Conservation (phyloP, 2,113 vertebrate genomes). For the Anser brachyrhynchus region DNA sequence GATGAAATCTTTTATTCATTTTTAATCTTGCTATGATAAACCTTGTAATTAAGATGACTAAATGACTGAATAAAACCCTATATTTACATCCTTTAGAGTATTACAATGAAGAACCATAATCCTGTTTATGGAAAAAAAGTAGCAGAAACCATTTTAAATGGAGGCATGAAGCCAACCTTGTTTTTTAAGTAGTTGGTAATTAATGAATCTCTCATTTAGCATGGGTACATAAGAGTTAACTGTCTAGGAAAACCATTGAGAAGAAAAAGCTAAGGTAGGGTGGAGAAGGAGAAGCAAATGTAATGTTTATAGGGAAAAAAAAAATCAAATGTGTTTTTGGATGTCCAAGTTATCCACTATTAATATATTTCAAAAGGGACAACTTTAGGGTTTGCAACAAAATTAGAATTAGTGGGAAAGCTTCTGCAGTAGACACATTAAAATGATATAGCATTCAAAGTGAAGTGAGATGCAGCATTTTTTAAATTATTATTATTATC, state of each 20-base stretch:
- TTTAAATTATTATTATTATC: no score
- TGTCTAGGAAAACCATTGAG: background rate
- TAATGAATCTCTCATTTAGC: background rate
- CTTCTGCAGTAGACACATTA: background rate
- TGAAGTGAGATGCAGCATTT: background rate
- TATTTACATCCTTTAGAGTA: conserved; percentile 27
- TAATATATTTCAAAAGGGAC: background rate
- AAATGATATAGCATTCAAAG: background rate
- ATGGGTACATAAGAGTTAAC: background rate
- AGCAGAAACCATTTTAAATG: background rate
- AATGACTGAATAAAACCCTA: conserved; percentile 27
- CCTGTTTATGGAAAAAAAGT: conserved; percentile 6
- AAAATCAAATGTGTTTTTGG: background rate
- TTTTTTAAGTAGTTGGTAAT: background rate
- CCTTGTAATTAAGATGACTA: conserved; percentile 60
- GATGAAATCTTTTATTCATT: conserved; percentile 42
- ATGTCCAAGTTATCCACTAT: background rate
- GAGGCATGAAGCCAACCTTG: background rate
- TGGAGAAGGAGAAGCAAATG: background rate
- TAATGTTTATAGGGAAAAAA: background rate
- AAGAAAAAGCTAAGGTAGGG: background rate
- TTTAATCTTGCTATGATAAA: conserved; percentile 32
- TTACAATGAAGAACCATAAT: conserved; percentile 26
- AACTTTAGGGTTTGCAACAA: background rate
- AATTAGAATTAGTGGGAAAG: background rate